Evolutionary conservation across 2,797 vertebrate genomes (phyloP).

Genomic region (Centropyge bicolor): DNA sequence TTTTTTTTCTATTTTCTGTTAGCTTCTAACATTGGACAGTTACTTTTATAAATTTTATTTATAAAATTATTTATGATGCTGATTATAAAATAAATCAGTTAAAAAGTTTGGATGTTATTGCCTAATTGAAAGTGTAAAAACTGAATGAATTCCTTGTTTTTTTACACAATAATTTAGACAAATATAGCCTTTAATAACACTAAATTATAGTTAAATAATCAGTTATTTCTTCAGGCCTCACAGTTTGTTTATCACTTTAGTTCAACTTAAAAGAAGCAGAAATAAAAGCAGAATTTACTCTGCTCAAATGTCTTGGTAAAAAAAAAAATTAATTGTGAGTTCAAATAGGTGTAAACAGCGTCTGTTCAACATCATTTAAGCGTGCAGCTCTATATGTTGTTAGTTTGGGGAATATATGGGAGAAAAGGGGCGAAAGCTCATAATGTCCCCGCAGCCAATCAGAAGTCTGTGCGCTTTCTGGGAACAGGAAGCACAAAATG

Average conservation of each 20-base stretch:
- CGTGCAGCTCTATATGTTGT: slow-evolving; percentile 67
- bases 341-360: slow-evolving; percentile 72
- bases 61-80: no score
- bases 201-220: slow-evolving; percentile 6
- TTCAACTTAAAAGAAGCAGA: slow-evolving; percentile 6
- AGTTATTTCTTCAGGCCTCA: not conserved
- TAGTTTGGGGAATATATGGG: slow-evolving; percentile 70
- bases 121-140: not conserved
- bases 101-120: not conserved
- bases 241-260: slow-evolving; percentile 6
- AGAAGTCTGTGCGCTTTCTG: slow-evolving; percentile 58
- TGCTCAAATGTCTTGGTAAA: slow-evolving; percentile 10
- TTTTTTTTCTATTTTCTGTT: not conserved
- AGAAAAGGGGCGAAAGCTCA: slow-evolving; percentile 70
- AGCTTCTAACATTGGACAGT: no score
- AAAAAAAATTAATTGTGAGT: slow-evolving; percentile 19
- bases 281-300: slow-evolving; percentile 52
- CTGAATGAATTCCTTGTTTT: not conserved
- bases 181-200: not conserved
- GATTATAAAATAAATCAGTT: no score
- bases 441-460: slow-evolving; percentile 82
- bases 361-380: slow-evolving; percentile 81
- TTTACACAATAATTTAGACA: not conserved
- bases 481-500: slow-evolving; percentile 82
- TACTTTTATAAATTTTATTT: no score